Conservation (phyloP, 2,888 invertebrate species). For the Stramonita haemastoma region DNA sequence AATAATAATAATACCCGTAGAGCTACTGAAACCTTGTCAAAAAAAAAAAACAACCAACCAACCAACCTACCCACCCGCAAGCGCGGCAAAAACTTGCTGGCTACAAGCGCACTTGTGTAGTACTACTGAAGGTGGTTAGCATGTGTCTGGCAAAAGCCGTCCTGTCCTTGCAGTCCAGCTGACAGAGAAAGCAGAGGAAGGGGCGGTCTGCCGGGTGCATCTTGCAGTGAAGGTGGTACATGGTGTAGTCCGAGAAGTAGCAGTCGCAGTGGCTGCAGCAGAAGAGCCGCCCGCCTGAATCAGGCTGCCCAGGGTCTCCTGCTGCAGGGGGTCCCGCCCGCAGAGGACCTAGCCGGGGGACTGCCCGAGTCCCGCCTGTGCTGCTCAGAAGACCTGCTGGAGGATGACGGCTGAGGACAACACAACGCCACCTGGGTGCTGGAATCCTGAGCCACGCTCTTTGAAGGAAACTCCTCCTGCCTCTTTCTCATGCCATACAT, state of each 20-base stretch:
- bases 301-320: conserved; percentile 56
- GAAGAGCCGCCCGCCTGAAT: conserved; percentile 66
- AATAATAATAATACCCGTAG: neutral
- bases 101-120: neutral
- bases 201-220: conserved; percentile 66
- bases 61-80: neutral
- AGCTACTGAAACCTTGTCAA: neutral
- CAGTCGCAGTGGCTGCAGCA: conserved; percentile 70
- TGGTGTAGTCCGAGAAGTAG: conserved; percentile 71
- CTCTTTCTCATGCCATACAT: neutral
- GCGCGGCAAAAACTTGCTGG: too few relatives aligned
- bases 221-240: conserved; percentile 70
- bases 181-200: conserved; percentile 67
- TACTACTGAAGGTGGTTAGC: conserved; percentile 66
- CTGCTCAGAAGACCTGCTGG: neutral
- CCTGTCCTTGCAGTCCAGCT: conserved; percentile 69
- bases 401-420: conserved; percentile 47
- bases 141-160: conserved; percentile 70
- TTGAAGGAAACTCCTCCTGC: neutral
- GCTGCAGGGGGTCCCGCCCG: neutral
- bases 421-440: conserved; percentile 64
- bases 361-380: neutral
- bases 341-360: neutral
- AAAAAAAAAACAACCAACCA: neutral
- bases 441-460: conserved; percentile 41